Evolutionary conservation across 30 jellyfish, hydroid and myxozoan species (phyloP), one percentile per base, ranked within the genome.

Genomic region (Pseudorhiza aurosa): DNA sequence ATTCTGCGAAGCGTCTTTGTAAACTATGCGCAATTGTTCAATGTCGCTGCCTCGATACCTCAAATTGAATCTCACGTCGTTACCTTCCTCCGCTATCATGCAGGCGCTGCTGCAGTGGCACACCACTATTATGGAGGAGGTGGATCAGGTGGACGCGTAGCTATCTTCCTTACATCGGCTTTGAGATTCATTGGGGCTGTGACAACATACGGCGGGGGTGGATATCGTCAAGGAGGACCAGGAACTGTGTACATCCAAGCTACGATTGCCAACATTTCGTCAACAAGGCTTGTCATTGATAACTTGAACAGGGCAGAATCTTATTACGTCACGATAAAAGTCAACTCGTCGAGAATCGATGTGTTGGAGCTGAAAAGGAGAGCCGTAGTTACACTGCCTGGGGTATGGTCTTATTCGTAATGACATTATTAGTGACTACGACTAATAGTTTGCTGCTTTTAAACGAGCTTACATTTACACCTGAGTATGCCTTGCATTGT

Each of bases 61-160:
- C n/a, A n/a, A n/a, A n/a, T n/a, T n/a, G n/a, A n/a, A n/a, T n/a
- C n/a, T n/a, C n/a, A n/a, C n/a, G n/a, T n/a, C n/a, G n/a, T n/a
- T n/a, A n/a, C n/a, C n/a, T n/a, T n/a, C n/a, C n/a, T n/a, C n/a
- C n/a, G n/a, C n/a, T 19, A 3, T 50, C 59, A 17, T 29, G 47
- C 39, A 79, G 85, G 85, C 11, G 8, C 83, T 3, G 45, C 82
- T 24, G 10, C 85, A 4, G 2, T 10, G 24, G 8, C 30, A 49
- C 10, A 25, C n/a, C 57, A 47, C 42, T 18, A 67, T 35, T 35
- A 47, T 33, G 92, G 92, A 2, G 92, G 85, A 32, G 92, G 92
- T 0, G 92, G 92, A 40, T 81, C 92, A 51, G 92, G 85, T 25
- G 92, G 92, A 28, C 51, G 92, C 26, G 78, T 81, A 1, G 85